Evolutionary conservation across 2,888 invertebrate genomes (phyloP).

Genomic region (Yponomeuta cagnagella): DNA sequence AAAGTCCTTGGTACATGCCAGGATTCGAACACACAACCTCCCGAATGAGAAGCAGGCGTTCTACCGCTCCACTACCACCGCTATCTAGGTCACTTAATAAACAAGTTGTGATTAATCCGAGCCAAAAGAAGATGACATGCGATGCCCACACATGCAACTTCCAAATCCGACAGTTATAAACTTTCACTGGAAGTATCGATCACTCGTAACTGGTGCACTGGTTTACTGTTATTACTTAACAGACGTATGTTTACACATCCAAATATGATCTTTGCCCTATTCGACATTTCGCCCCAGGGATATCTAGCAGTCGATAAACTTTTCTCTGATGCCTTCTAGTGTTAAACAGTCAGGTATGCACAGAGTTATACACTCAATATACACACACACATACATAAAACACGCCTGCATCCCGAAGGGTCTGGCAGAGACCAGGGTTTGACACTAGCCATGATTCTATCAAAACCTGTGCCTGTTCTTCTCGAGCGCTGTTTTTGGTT

Average conservation of each 20-base stretch:
- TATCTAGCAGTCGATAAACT: neutral
- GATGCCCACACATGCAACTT: slow-evolving; percentile 12
- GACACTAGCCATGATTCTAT: too few relatives aligned
- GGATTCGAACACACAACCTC: too few relatives aligned
- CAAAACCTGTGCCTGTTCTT: too few relatives aligned
- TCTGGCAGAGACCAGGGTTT: too few relatives aligned
- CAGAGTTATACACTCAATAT: too few relatives aligned
- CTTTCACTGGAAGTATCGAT: neutral
- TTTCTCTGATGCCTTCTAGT: neutral
- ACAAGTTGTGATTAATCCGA: slow-evolving; percentile 6
- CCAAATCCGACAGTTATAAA: slow-evolving; percentile 8
- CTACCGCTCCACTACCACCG: too few relatives aligned
- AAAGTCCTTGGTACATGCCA: too few relatives aligned
- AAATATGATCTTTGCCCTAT: neutral
- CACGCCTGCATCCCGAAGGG: too few relatives aligned
- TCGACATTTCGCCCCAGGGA: neutral
- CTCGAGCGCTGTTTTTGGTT: too few relatives aligned
- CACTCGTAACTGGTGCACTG: slow-evolving; percentile 1
- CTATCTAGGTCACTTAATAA: neutral
- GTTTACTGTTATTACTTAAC: neutral
- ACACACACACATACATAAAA: too few relatives aligned
- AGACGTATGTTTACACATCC: neutral
- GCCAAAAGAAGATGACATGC: slow-evolving; percentile 8
- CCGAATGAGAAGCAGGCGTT: too few relatives aligned
- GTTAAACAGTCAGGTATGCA: too few relatives aligned